Conservation (phyloP, 2,113 vertebrate species). For the Crotalus horridus region DNA sequence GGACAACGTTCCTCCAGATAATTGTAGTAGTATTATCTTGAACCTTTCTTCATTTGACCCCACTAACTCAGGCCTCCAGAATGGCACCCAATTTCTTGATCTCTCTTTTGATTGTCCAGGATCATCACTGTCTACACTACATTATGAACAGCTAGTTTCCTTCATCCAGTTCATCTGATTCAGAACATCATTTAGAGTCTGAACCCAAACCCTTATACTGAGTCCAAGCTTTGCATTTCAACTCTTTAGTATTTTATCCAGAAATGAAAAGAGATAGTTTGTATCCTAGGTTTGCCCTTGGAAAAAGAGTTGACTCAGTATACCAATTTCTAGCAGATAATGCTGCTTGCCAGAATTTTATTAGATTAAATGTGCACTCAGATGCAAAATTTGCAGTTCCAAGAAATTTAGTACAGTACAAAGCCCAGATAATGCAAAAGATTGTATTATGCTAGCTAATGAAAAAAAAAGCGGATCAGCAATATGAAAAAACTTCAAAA, state of each 20-base stretch:
- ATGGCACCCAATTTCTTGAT: background rate
- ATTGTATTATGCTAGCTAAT: background rate
- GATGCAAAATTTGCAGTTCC: background rate
- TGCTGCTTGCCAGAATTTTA: background rate
- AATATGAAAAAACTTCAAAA: background rate
- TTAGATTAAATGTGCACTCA: background rate
- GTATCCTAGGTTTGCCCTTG: background rate
- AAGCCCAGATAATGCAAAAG: background rate
- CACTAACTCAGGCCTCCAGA: background rate
- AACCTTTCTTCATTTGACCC: background rate
- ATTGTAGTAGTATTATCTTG: background rate
- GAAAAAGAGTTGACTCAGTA: background rate
- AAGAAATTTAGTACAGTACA: background rate
- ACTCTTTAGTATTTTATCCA: background rate
- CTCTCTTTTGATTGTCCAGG: background rate
- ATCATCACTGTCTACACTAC: background rate
- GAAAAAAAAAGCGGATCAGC: background rate
- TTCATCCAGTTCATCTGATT: background rate
- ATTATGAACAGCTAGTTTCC: background rate
- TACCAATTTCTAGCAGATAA: background rate
- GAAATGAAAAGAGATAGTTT: background rate
- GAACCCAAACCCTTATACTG: background rate
- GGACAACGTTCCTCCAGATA: background rate
- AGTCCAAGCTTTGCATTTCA: background rate
- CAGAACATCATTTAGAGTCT: background rate